Conservation (phyloP, 2,888 invertebrate genomes). For the Prenolepis imparis region DNA sequence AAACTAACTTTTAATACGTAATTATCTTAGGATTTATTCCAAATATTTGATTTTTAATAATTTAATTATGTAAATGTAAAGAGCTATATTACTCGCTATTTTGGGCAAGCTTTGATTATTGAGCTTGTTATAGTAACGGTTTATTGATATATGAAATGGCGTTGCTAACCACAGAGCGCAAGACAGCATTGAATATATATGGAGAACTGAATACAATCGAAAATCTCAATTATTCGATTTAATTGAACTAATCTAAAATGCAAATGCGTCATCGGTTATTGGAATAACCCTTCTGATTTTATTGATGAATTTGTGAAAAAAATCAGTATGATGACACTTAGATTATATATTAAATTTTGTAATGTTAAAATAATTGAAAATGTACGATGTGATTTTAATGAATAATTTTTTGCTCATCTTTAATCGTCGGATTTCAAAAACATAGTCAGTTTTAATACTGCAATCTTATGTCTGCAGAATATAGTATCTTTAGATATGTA, state of each 20-base stretch:
- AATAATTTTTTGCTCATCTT: neutral
- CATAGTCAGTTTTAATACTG: constrained; percentile 18
- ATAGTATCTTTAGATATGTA: constrained; percentile 38
- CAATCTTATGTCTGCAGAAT: neutral
- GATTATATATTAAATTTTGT: neutral
- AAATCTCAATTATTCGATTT: constrained; percentile 30
- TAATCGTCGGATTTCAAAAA: constrained; percentile 7
- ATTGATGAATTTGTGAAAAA: neutral
- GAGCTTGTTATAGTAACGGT: neutral
- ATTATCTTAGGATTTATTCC: neutral
- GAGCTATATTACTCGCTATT: constrained; percentile 12
- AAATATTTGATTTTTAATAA: neutral
- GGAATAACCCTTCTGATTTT: constrained; percentile 3
- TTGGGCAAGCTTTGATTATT: neutral
- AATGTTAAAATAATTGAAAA: neutral
- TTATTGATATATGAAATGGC: constrained; percentile 26
- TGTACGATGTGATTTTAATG: neutral
- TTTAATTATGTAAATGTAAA: neutral
- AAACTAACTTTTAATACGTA: neutral
- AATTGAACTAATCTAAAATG: constrained; percentile 19
- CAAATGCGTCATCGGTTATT: neutral
- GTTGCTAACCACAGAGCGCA: constrained; percentile 23
- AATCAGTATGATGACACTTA: neutral
- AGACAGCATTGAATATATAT: constrained; percentile 21
- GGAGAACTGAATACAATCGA: neutral